phyloP scores from a whole-genome alignment of 2,797 vertebrate species.

The Poecile montanus region DNA sequence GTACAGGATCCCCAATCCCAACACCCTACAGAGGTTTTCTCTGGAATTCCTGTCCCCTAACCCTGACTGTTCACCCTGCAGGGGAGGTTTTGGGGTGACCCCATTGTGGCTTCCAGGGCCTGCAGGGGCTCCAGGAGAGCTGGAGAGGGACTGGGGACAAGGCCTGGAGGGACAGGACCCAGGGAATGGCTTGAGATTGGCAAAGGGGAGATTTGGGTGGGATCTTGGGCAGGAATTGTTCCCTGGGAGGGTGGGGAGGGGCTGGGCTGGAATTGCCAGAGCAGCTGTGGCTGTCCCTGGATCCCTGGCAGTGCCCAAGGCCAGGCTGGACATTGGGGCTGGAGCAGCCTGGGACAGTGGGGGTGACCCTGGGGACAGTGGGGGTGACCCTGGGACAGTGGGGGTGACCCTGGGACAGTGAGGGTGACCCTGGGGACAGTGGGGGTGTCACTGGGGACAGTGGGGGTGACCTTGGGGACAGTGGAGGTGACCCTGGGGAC shows the following conservation, averaged over 20 bases:
- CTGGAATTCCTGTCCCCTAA: neutral
- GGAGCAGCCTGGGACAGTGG: neutral
- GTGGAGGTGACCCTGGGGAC: neutral
- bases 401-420: neutral
- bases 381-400: neutral
- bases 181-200: neutral
- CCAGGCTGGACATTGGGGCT: neutral
- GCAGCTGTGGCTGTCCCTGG: neutral
- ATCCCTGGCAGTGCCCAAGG: neutral
- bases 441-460: neutral
- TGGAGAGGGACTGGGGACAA: neutral
- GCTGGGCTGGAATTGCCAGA: neutral
- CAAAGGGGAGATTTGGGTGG: neutral
- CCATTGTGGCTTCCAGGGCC: neutral
- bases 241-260: neutral
- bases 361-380: neutral
- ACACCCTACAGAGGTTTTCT: neutral
- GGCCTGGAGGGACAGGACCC: fast-evolving
- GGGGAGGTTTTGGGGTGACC: neutral
- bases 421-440: too few species aligned
- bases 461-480: neutral
- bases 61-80: neutral
- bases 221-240: neutral
- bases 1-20: neutral
- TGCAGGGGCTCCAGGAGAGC: neutral